Evolutionary conservation across 2,113 vertebrate genomes (phyloP), one percentile per base, ranked within the genome.

Genomic region (Epinephelus moara): DNA sequence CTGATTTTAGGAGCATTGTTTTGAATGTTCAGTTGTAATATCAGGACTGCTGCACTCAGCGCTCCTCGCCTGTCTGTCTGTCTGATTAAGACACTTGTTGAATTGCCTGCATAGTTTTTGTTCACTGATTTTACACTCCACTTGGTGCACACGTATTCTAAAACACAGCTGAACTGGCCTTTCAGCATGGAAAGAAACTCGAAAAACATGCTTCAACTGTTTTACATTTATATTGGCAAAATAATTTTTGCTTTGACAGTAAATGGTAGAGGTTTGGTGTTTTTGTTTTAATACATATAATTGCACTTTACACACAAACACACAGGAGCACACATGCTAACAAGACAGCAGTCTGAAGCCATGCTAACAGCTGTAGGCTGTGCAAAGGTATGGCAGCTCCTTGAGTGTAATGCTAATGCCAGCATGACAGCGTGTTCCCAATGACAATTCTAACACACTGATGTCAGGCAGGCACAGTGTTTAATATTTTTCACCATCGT

Each of bases 311-410:
- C 8, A 4, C 25, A 27, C 25, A 15, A 27, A 33, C 8, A 60
- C 27, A 61, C 57, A 60, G 57, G 25, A 60, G 57, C 57, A 30
- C 57, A 67, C 42, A 27, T 49, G 42, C 17, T 49, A 67, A 67
- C 3, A 18, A 27, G 42, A 49, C 23, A 30, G 4, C 23, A 6
- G n/a, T 23, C 53, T 23, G 9, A 2, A 61, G 27, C 59, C 27
- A 57, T 57, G 17, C 49, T 50, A 57, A n/a, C 53, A 23, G n/a
- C 9, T n/a, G 12, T 18, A 33, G 3, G 1, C 57, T 18, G 15
- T 33, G 3, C 10, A 2, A 45, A 45, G 42, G 11, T 10, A 45
- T 45, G 10, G 42, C 42, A 45, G 42, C 11, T 12, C 42, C 11
- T 45, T 45, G 42, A 12, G 9, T 45, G 42, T 37, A 45, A 45